phyloP scores from a whole-genome alignment of 2,888 invertebrate genomes.

The Nomada fucata region DNA sequence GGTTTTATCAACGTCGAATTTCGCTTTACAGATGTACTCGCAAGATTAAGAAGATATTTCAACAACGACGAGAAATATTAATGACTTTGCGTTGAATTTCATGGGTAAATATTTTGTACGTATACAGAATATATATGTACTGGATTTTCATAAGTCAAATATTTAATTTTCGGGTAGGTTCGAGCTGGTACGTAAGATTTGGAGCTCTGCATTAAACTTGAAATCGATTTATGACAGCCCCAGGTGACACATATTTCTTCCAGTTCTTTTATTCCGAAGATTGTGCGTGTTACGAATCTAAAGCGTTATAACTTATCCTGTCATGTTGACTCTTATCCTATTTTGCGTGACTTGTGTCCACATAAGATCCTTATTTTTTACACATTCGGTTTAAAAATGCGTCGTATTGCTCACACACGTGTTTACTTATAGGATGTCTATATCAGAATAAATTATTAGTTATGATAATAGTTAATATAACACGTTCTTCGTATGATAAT shows the following conservation, averaged over 20 bases:
- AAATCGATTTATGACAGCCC: slow-evolving; percentile 26
- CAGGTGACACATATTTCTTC: slow-evolving; percentile 7
- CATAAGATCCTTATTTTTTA: not conserved
- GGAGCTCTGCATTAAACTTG: slow-evolving; percentile 1
- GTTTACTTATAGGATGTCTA: too few species aligned
- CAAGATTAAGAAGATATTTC: too few species aligned
- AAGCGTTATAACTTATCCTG: slow-evolving; percentile 5
- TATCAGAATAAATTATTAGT: too few species aligned
- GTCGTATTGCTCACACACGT: not conserved
- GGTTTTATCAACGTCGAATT: too few species aligned
- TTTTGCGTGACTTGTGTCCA: not conserved
- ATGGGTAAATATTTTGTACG: not conserved
- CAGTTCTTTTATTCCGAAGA: not conserved
- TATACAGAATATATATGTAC: too few species aligned
- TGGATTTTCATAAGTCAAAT: not conserved
- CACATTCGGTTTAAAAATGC: not conserved
- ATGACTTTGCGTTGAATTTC: not conserved
- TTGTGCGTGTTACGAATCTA: slow-evolving; percentile 6
- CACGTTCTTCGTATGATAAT: too few species aligned
- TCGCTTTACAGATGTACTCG: too few species aligned
- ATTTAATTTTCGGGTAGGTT: not conserved
- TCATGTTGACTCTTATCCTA: not conserved
- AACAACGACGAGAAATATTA: too few species aligned
- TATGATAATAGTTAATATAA: too few species aligned
- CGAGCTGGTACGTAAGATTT: not conserved